These are phyloP conservation scores for Sisyra terminalis DNA, from an alignment of 2,888 invertebrate species.

Conservation along the genomic window DNA sequence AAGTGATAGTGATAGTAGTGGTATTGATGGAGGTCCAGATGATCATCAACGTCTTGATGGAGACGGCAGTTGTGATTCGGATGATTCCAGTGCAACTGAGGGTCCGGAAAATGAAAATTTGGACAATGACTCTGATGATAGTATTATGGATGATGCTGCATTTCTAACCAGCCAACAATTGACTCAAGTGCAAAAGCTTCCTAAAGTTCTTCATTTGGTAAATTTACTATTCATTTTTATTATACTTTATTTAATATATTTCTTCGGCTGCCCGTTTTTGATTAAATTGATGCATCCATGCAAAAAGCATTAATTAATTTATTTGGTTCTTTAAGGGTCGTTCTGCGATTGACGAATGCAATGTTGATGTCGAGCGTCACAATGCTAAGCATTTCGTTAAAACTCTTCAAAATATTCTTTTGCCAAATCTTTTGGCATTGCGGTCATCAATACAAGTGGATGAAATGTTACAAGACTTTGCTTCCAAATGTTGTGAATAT, in stretches of 20 bases:
- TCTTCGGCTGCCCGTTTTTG: background rate
- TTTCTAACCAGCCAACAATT: constrained; percentile 28
- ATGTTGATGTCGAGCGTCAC: constrained; percentile 71
- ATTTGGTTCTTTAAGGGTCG: constrained; percentile 20
- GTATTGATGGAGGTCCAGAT: constrained; percentile 26
- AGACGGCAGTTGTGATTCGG: constrained; percentile 24
- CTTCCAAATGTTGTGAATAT: constrained; percentile 80
- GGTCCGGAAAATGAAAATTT: constrained; percentile 48
- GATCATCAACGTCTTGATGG: constrained; percentile 21
- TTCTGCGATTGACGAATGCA: constrained; percentile 38
- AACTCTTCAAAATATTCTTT: constrained; percentile 51
- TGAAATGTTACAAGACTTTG: constrained; percentile 80
- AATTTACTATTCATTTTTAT: constrained; percentile 12
- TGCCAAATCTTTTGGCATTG: constrained; percentile 59
- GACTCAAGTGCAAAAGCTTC: constrained; percentile 34
- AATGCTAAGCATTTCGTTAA: constrained; percentile 74
- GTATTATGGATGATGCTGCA: constrained; percentile 69
- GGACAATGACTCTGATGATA: constrained; percentile 37
- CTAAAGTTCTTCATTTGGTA: constrained; percentile 36
- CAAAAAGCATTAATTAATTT: background rate
- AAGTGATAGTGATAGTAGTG: constrained; percentile 42
- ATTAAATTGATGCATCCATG: background rate
- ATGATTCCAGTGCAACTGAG: constrained; percentile 42
- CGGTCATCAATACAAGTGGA: constrained; percentile 78
- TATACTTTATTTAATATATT: background rate